phyloP scores from a whole-genome alignment of 2,113 vertebrate genomes.

The Asarcornis scutulata region DNA sequence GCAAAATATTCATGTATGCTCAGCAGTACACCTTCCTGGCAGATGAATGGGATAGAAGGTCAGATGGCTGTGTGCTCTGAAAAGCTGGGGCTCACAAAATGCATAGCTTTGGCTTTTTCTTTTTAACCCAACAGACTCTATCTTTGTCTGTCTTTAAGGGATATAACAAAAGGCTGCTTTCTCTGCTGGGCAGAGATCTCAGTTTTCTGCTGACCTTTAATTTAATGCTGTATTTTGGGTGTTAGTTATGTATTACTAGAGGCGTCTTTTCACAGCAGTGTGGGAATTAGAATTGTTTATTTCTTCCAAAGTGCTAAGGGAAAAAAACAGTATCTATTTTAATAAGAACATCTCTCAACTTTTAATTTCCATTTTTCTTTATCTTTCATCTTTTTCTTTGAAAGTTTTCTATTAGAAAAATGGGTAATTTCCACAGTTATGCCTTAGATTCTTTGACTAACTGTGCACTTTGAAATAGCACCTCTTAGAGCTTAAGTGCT shows the following conservation, averaged over 20 bases:
- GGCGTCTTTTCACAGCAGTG: conserved; percentile 10
- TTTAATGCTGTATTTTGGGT: conserved; percentile 8
- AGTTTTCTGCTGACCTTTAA: conserved; percentile 43
- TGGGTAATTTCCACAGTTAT: background rate
- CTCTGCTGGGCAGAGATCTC: conserved; percentile 17
- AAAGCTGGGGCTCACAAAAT: conserved; percentile 7
- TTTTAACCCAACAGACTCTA: background rate
- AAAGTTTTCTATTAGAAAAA: background rate
- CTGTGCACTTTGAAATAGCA: background rate
- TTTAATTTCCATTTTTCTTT: conserved; percentile 5
- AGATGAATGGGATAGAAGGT: background rate
- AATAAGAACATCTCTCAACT: background rate
- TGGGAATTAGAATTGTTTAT: conserved; percentile 41
- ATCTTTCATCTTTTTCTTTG: background rate
- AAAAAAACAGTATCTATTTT: background rate
- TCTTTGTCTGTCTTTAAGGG: background rate
- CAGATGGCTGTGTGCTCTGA: background rate
- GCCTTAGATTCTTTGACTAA: background rate
- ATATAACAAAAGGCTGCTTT: background rate
- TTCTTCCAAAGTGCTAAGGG: background rate
- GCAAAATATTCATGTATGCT: background rate
- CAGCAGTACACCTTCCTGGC: background rate
- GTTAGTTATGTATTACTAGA: conserved; percentile 12
- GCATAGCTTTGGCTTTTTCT: background rate
- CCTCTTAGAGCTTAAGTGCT: background rate